A percentile compares a stretch with the other conserved stretches of the same genome.
Evolutionary conservation across 2,888 invertebrate genomes (phyloP).

Genomic region (Drosophila lacicola): DNA sequence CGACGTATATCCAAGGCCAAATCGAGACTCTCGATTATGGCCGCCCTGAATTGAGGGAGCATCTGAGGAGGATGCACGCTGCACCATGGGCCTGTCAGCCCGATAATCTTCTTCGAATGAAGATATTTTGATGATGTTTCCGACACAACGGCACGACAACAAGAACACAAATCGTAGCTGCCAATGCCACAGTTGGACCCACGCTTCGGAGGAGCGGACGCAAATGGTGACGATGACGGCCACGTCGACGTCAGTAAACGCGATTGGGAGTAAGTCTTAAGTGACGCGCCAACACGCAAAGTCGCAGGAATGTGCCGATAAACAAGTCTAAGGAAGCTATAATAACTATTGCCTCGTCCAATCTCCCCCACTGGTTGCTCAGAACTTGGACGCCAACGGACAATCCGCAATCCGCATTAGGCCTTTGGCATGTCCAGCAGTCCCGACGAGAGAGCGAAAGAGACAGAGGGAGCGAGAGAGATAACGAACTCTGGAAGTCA

Average conservation of each 20-base stretch:
- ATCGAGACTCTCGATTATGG: slow-evolving; percentile 85
- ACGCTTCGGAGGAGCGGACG: slow-evolving; percentile 9
- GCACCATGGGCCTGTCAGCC: slow-evolving; percentile 86
- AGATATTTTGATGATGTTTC: slow-evolving; percentile 84
- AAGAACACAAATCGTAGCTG: slow-evolving; percentile 42
- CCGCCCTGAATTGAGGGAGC: slow-evolving; percentile 85
- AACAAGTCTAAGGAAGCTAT: slow-evolving; percentile 11
- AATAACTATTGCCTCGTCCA: slow-evolving; percentile 29
- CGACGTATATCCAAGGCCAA: slow-evolving; percentile 85
- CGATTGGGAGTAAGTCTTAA: slow-evolving; percentile 13
- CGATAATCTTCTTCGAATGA: slow-evolving; percentile 85
- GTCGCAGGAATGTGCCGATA: neutral
- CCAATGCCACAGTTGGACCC: slow-evolving; percentile 26
- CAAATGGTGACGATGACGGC: slow-evolving; percentile 18
- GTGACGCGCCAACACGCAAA: slow-evolving; percentile 4
- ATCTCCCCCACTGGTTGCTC: slow-evolving; percentile 34
- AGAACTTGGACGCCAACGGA: slow-evolving; percentile 19
- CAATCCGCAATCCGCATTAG: slow-evolving; percentile 44
- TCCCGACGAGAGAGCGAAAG: slow-evolving; percentile 4
- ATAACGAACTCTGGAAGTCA: slow-evolving; percentile 49
- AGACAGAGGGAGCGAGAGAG: slow-evolving; percentile 14
- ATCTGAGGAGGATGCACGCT: slow-evolving; percentile 85
- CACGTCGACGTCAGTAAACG: slow-evolving; percentile 4
- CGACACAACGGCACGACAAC: slow-evolving; percentile 68
- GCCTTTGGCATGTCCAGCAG: slow-evolving; percentile 23